phyloP scores from a whole-genome alignment of 2,113 vertebrate species.

The Hypocryptadius cinnamomeus region DNA sequence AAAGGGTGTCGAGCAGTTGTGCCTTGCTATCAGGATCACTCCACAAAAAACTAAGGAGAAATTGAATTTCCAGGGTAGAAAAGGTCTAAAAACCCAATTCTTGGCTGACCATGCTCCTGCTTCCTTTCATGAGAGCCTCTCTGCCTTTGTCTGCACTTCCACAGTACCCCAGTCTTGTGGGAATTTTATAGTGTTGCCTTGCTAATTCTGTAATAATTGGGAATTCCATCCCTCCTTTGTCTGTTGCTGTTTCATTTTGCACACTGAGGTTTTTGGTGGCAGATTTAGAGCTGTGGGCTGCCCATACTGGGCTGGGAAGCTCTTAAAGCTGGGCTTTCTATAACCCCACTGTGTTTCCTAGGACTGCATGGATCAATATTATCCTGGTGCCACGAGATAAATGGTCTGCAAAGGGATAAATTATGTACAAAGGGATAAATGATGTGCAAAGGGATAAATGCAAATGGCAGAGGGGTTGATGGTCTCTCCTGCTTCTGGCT shows the following conservation, averaged over 20 bases:
- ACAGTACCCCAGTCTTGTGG: not conserved
- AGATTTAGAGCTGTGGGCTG: not conserved
- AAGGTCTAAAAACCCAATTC: not conserved
- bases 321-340: not conserved
- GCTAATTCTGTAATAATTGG: not conserved
- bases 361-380: not conserved
- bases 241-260: not conserved
- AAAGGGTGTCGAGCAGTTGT: conserved; percentile 29
- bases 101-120: not conserved
- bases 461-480: not conserved
- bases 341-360: not conserved
- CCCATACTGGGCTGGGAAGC: not conserved
- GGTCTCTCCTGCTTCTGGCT: not conserved
- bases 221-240: not conserved
- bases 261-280: not conserved
- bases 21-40: conserved; percentile 55
- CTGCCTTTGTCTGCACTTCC: not conserved
- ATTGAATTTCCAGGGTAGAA: not conserved
- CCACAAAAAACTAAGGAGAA: not conserved
- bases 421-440: not conserved
- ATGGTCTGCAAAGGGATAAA: not conserved
- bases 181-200: not conserved
- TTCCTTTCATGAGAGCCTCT: not conserved
- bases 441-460: not conserved
- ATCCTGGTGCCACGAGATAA: not conserved